Evolutionary conservation across 2,888 invertebrate species (phyloP), one percentile per base, ranked within the genome.

Genomic region (Drosophila sordidapex): DNA sequence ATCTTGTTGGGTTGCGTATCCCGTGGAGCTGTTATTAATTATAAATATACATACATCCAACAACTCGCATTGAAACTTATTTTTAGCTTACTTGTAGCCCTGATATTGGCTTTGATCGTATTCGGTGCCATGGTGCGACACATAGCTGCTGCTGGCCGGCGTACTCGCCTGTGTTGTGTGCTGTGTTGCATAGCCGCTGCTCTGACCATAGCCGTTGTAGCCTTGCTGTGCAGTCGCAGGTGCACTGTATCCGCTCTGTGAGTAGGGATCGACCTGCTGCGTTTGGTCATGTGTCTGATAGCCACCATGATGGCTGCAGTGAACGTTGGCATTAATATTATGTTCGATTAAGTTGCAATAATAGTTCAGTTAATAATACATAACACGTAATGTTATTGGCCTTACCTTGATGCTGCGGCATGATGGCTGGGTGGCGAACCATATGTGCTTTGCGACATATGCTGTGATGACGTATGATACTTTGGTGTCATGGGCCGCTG

Each of bases 51-150:
- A 25, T 46, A 53, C 1, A 21, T 46, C 25, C 18, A n/a, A 13
- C 2, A 43, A n/a, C 21, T 18, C 8, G 15, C 25, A 18, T 15
- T 21, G 4, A 40, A 21, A 13, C 11, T 7, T 5, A 52, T 38
- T 6, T 25, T 15, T 6, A 46, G 79, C 79, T 59, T 78, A 93
- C 93, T 91, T 92, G 78, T 93, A 93, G 72, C 90, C 90, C 74
- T 93, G 92, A 78, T 93, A 93, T 77, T 93, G 93, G 79, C 92
- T 93, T 71, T 93, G 93, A 84, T 93, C 93, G 74, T 93, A 93
- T 71, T 93, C 93, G 31, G 89, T 82, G 60, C 87, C 91, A 83
- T 90, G 83, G 63, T 89, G 87, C 29, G 89, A 67, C 27, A 92
- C 84, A 79, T 93, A 93, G 43, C 91, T 91, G 71, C 83, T 90